These are phyloP conservation scores for Papilio glaucus DNA, from an alignment of 1,140 invertebrate species.

Conservation along the genomic window DNA sequence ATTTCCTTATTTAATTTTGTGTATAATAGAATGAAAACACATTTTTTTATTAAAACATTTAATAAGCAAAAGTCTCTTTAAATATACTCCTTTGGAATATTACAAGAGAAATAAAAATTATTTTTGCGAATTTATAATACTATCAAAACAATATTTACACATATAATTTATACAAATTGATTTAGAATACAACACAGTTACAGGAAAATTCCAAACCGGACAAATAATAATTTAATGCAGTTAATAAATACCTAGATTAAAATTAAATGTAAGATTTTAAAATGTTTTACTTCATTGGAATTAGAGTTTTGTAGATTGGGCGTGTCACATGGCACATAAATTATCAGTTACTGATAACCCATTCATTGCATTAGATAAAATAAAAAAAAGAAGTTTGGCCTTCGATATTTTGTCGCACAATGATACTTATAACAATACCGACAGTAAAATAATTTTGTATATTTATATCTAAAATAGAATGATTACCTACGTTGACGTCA, in stretches of 20 bases:
- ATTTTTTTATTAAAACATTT: slow-evolving; percentile 26
- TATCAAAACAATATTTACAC: slow-evolving; percentile 35
- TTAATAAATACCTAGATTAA: slow-evolving; percentile 35
- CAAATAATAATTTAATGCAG: not conserved
- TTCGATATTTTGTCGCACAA: slow-evolving; percentile 59
- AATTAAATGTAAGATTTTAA: slow-evolving; percentile 23
- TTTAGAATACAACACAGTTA: slow-evolving; percentile 12
- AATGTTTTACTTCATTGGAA: slow-evolving; percentile 22
- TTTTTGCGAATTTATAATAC: slow-evolving; percentile 12
- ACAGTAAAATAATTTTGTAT: slow-evolving; percentile 44
- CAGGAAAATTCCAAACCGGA: slow-evolving; percentile 26
- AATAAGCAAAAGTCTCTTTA: slow-evolving; percentile 27
- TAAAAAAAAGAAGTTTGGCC: slow-evolving; percentile 65
- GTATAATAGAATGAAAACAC: slow-evolving; percentile 4
- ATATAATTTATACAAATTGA: slow-evolving; percentile 32
- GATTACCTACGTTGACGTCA: slow-evolving; percentile 70
- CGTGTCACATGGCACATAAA: slow-evolving; percentile 75
- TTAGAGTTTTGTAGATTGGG: slow-evolving; percentile 65
- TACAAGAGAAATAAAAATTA: slow-evolving; percentile 35
- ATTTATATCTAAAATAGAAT: slow-evolving; percentile 54
- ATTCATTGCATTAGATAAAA: slow-evolving; percentile 76
- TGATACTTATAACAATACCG: slow-evolving; percentile 46
- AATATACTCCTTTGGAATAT: slow-evolving; percentile 29
- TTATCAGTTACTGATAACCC: slow-evolving; percentile 78
- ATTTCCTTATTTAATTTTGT: not conserved